These are phyloP conservation scores for Charadrius vociferus DNA, from an alignment of 2,113 vertebrate genomes.

Conservation along the genomic window DNA sequence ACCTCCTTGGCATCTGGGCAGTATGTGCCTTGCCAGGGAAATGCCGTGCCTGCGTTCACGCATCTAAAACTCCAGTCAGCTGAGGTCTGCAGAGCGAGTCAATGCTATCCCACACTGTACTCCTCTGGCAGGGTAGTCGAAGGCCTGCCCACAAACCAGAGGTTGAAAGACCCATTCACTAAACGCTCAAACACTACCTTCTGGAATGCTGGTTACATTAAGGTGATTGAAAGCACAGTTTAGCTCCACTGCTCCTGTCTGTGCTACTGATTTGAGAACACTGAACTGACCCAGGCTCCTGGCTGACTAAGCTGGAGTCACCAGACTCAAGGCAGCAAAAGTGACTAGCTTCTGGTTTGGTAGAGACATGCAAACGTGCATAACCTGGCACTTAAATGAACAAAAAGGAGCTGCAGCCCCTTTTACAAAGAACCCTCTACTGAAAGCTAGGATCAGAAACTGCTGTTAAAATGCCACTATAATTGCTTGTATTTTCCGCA, in stretches of 20 bases:
- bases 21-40: neutral
- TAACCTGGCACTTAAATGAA: neutral
- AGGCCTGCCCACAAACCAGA: neutral
- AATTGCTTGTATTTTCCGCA: neutral
- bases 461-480: neutral
- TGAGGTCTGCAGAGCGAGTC: neutral
- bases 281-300: neutral
- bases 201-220: neutral
- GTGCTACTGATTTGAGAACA: neutral
- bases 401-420: neutral
- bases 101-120: neutral
- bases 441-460: neutral
- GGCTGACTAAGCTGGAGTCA: neutral
- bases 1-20: neutral
- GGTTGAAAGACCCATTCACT: neutral
- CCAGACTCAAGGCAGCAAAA: neutral
- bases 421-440: neutral
- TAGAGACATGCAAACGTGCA: neutral
- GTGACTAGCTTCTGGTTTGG: neutral
- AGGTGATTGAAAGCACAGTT: neutral
- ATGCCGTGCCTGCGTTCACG: rapidly evolving
- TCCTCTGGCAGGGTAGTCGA: neutral
- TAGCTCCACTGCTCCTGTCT: neutral
- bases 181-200: neutral
- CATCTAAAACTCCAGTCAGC: neutral